Evolutionary conservation across 2,113 vertebrate genomes (phyloP).

Genomic region (Thamnaconus septentrionalis): DNA sequence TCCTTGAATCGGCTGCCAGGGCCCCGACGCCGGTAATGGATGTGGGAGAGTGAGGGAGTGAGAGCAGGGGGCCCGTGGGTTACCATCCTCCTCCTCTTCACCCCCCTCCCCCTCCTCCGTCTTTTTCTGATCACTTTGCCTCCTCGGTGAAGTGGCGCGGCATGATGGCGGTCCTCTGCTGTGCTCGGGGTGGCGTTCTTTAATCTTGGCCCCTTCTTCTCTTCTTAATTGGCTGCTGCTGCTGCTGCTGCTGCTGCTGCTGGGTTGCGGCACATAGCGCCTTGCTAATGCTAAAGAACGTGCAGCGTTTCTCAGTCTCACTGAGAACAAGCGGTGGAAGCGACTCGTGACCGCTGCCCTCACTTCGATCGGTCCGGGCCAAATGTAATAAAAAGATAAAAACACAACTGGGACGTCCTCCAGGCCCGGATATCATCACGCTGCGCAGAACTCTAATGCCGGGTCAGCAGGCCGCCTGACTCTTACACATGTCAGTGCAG

Average conservation of each 20-base stretch:
- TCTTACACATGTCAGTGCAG: slow-evolving; percentile 36
- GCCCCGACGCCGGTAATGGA: slow-evolving; percentile 61
- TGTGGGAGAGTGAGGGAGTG: slow-evolving; percentile 66
- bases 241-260: not conserved
- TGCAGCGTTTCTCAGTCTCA: slow-evolving; percentile 12
- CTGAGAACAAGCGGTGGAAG: too few species aligned
- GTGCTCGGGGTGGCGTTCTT: slow-evolving; percentile 54
- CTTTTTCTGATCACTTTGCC: slow-evolving; percentile 43
- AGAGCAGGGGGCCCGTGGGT: slow-evolving; percentile 53
- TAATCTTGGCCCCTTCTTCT: slow-evolving; percentile 58
- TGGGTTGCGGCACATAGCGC: too few species aligned
- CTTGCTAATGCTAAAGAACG: slow-evolving; percentile 38
- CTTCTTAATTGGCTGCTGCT: slow-evolving; percentile 59
- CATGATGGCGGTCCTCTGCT: slow-evolving; percentile 47
- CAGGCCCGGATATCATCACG: slow-evolving; percentile 14
- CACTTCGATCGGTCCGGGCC: not conserved
- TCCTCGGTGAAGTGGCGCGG: slow-evolving; percentile 54
- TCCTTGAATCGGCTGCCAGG: slow-evolving; percentile 62
- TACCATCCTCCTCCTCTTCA: slow-evolving; percentile 33
- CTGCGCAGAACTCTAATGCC: slow-evolving; percentile 30
- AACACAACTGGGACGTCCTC: too few species aligned
- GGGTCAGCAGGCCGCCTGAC: slow-evolving; percentile 40
- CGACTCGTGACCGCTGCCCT: slow-evolving; percentile 16
- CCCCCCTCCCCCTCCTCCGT: slow-evolving; percentile 49
- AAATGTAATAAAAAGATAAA: too few species aligned